These are phyloP conservation scores for Trididemnum miniatum DNA, from an alignment of 23 tunicate species.

Conservation along the genomic window DNA sequence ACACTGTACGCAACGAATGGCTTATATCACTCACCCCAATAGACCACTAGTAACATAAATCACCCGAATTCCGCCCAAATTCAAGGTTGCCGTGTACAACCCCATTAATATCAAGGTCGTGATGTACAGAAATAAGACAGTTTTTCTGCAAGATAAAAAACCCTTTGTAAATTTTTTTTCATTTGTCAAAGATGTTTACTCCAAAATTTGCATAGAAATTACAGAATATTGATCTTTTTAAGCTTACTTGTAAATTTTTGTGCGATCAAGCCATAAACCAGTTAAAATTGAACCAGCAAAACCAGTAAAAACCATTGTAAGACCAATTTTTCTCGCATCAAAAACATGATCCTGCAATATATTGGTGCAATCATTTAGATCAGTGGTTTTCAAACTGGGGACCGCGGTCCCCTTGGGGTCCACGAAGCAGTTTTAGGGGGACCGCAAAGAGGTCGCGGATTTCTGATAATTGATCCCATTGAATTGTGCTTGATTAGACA, in stretches of 20 bases:
- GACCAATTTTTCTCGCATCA: slow-evolving; percentile 13
- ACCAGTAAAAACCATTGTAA: background rate
- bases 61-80: background rate
- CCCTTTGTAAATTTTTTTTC: too few species aligned
- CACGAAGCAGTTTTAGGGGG: too few species aligned
- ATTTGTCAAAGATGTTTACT: background rate
- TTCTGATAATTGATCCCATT: too few species aligned
- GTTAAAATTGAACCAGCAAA: background rate
- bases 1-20: too few species aligned
- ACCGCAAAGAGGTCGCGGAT: too few species aligned
- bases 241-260: slow-evolving; percentile 11
- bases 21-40: background rate
- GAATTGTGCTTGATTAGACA: too few species aligned
- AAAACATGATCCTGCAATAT: background rate
- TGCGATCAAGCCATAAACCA: background rate
- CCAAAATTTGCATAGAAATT: background rate
- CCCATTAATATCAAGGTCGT: background rate
- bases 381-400: too few species aligned
- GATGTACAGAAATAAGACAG: background rate
- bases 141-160: slow-evolving; percentile 1
- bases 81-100: background rate
- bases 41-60: slow-evolving; percentile 6
- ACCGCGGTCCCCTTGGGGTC: too few species aligned
- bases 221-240: background rate
- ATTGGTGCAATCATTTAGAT: too few species aligned